Base-by-base conservation (phyloP, 2,113 vertebrate species). In the rabbit (Oryctolagus cuniculus) region DNA sequence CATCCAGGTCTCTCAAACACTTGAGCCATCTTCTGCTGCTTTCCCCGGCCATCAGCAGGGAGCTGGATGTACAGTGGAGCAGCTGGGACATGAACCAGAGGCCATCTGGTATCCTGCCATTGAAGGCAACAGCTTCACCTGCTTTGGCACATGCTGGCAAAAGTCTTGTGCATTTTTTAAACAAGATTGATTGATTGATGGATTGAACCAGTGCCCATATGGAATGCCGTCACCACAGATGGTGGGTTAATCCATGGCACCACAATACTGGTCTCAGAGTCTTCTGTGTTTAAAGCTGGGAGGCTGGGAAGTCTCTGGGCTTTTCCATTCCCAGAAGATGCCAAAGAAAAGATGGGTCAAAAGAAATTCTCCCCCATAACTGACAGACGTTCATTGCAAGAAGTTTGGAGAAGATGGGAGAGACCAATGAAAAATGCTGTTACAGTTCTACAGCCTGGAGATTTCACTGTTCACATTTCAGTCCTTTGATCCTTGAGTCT, bases 321-420 rank as follows among this genome's bases (percentile, higher is more conserved):
- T 44, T 95, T 81, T 80, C 25, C 31, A 38, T 93, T 93, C 69
- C 38, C 10, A 36, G n/a, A 87, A 74, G 66, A 75, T 74, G 4
- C 51, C 92, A 36, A 94, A 80, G 74, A 83, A 69, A n/a, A 58
- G 36, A 82, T 91, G 51, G 66, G 89, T 82, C 11, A 79, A 31
- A 72, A 58, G 55, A 44, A 58, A n/a, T n/a, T 38, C 1, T 36
- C 34, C 51, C 34, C 21, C 22, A 21, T 84, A 70, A 83, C 21
- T 84, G 29, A 81, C 27, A 58, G 34, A 36, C 44, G 63, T 51
- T n/a, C 83, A 31, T 92, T 93, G 51, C 69, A 92, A 89, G 67
- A 79, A 89, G 82, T 82, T 91, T 83, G 64, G 49, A 73, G 87
- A 84, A 31, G 58, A 80, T 13, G 44, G 44, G 61, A 70, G 74